Base-by-base conservation (phyloP, 1,140 invertebrate genomes). In the Mactra quadrangularis region DNA sequence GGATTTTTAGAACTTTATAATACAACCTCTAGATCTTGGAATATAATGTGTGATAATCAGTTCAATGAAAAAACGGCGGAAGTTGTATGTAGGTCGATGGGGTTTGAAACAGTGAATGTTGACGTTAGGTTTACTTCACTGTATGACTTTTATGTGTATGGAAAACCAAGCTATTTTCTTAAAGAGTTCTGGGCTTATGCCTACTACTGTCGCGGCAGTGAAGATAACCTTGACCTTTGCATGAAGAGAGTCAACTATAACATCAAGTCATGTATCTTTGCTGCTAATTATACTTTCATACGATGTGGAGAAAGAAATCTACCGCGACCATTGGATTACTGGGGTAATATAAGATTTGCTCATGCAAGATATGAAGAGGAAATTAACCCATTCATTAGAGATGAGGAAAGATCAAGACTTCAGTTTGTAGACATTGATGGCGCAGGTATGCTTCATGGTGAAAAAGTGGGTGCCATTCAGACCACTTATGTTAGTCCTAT, bases 1-100 rank as follows among this genome's bases (percentile, higher is more conserved):
- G 95, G 95, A 13, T 99, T 99, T 89, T 92, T 99, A 41, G 97
- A 99, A 93, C 96, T 98, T 87, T 99, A 97, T 91, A 99, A 99
- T 92, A 94, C 94, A 72, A 99, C 98, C 4, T 98, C 98, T 0
- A 93, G 97, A 13, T 97, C 99, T 91, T 99, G 98, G 97, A 96
- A 99, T 50, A 97, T 99, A 0, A 96, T 99, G 90, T 99, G 99
- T 93, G 99, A 99, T 94, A 94, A 95, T 62, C 94, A 97, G 75
- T 99, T 99, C 91, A 98, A 91, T 85, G 91, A 93, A 29, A 90
- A 91, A 57, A 92, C 90, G 35, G 91, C 89, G 11, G 89, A 92
- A 71, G 94, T 99, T 0, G 97, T 99, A 0, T 99, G 99, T 90
- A 94, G 97, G 27, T 97, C 99, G 91, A 92, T 99, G n/a, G 97